These are phyloP conservation scores for Gymnothorax reevesii DNA, from an alignment of 2,797 vertebrate species.

Conservation along the genomic window DNA sequence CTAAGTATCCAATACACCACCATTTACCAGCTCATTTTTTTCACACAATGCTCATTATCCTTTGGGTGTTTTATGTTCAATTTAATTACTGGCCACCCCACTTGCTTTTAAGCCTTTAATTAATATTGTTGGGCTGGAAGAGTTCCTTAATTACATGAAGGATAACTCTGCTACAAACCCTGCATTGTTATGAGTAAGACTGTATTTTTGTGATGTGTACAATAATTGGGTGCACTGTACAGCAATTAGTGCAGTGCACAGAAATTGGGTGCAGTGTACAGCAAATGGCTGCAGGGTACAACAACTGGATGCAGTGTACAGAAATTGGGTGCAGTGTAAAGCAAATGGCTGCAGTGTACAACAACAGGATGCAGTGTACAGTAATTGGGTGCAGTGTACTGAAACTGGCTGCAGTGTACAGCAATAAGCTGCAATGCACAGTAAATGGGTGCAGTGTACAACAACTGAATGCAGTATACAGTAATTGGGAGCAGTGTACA, in stretches of 20 bases:
- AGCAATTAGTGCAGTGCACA: neutral
- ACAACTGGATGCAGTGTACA: too few species aligned
- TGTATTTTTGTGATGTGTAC: neutral
- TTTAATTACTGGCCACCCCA: conserved; percentile 61
- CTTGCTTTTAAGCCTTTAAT: conserved; percentile 64
- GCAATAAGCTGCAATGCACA: too few species aligned
- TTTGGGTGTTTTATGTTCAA: conserved; percentile 33
- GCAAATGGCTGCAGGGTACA: neutral
- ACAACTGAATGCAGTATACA: too few species aligned
- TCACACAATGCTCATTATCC: conserved; percentile 9
- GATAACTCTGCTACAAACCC: conserved; percentile 43
- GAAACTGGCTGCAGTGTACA: too few species aligned
- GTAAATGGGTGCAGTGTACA: too few species aligned
- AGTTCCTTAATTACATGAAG: conserved; percentile 59
- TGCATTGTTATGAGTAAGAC: neutral
- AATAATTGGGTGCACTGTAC: neutral
- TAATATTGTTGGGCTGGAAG: conserved; percentile 63
- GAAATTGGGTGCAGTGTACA: neutral
- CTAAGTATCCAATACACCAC: neutral
- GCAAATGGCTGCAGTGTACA: too few species aligned
- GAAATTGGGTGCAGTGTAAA: too few species aligned
- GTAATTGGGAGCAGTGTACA: too few species aligned
- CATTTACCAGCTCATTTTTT: neutral
- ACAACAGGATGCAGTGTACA: too few species aligned
- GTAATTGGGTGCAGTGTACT: too few species aligned